Base-by-base conservation (phyloP, 2,113 vertebrate species). In the Sitta europaea region DNA sequence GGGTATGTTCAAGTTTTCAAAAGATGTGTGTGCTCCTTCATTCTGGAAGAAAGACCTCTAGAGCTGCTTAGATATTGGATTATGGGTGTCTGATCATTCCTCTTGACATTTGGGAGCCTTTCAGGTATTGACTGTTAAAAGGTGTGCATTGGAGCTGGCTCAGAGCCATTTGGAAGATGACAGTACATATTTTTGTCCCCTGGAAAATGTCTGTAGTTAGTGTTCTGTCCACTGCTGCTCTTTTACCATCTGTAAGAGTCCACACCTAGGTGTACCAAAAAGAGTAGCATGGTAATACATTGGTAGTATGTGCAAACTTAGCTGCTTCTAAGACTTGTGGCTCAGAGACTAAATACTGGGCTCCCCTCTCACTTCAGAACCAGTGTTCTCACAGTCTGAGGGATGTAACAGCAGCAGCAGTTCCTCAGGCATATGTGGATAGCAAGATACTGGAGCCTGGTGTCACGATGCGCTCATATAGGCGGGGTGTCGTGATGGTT, bases 381-480 rank as follows among this genome's bases (percentile, higher is more conserved):
- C 22, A 38, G 35, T 59, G 11, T 67, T 86, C 48, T 80, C 13
- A 25, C 6, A 22, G 35, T 63, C 54, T 68, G 24, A 3, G 1
- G 36, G 29, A 17, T 42, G 33, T 45, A 54, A 51, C 20, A 73
- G 35, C 78, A 90, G 77, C 38, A 73, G 70, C 54, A 59, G n/a
- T 21, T 80, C 33, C 58, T 85, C 54, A 33, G 58, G 48, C 12
- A 24, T 6, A 14, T 19, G 23, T 43, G 47, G 47, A 40, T 24
- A 57, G 4, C 0, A 0, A 70, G 35, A 54, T 17, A 36, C 29
- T 35, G 29, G 85, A 70, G 74, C n/a, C n/a, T n/a, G n/a, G n/a
- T n/a, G n/a, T n/a, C n/a, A n/a, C n/a, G n/a, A n/a, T n/a, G n/a
- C n/a, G n/a, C n/a, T n/a, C n/a, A n/a, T n/a, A n/a, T n/a, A n/a